Evolutionary conservation across 2,888 invertebrate genomes (phyloP).

Genomic region (Hemistola chrysoprasaria): DNA sequence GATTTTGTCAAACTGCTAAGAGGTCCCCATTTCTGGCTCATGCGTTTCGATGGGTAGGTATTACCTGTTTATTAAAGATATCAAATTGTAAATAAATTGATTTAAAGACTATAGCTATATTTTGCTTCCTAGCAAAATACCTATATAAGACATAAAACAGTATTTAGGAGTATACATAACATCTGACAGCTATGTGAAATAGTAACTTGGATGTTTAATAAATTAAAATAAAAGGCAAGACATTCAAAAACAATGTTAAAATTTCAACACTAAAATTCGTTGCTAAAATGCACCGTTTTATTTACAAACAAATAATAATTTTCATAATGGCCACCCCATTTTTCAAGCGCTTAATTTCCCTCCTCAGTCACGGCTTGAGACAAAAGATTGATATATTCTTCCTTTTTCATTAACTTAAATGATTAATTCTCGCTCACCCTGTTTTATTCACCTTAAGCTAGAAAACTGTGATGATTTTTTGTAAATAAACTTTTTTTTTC

Average conservation of each 20-base stretch:
- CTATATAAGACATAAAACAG: too few species aligned
- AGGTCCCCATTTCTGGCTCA: too few species aligned
- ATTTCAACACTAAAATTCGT: slow-evolving; percentile 40
- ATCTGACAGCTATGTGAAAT: too few species aligned
- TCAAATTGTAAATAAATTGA: too few species aligned
- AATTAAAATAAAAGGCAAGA: neutral
- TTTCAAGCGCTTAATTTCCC: slow-evolving; percentile 70
- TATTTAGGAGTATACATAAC: too few species aligned
- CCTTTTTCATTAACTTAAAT: slow-evolving; percentile 70
- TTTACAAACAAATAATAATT: slow-evolving; percentile 73
- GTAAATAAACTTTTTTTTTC: slow-evolving; percentile 8
- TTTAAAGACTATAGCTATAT: neutral
- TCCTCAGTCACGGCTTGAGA: slow-evolving; percentile 53
- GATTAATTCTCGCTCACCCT: slow-evolving; percentile 59
- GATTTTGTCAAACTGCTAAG: too few species aligned
- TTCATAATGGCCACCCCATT: slow-evolving; percentile 66
- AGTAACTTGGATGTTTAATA: neutral
- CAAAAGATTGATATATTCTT: slow-evolving; percentile 76
- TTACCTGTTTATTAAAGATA: too few species aligned
- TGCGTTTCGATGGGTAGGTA: too few species aligned
- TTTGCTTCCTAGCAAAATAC: too few species aligned
- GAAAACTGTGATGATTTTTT: slow-evolving; percentile 14
- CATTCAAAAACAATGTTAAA: slow-evolving; percentile 32
- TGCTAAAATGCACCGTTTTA: slow-evolving; percentile 46
- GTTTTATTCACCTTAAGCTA: slow-evolving; percentile 25